Evolutionary conservation across 2,113 vertebrate species (phyloP).

Genomic region (Oenanthe oenanthe): DNA sequence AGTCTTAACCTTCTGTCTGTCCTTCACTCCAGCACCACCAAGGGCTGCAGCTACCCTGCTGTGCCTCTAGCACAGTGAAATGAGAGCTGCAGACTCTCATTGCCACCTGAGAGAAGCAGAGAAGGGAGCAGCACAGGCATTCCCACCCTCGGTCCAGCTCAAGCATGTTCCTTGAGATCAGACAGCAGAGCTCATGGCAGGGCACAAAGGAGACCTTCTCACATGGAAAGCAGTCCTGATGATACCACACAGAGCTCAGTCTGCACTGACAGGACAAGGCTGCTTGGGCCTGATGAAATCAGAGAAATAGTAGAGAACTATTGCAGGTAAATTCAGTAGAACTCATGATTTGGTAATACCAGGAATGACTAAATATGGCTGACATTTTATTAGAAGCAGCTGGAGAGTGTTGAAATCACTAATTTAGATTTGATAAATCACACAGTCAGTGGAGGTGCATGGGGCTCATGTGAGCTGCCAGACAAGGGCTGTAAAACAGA

Average conservation of each 20-base stretch:
- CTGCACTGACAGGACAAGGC: background rate
- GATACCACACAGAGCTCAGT: background rate
- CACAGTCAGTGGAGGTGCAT: background rate
- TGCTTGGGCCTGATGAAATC: background rate
- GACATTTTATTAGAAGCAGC: background rate
- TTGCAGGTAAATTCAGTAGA: background rate
- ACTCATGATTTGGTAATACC: background rate
- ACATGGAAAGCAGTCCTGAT: background rate
- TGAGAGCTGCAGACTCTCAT: background rate
- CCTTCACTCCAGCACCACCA: background rate
- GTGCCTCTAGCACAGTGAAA: rapidly evolving
- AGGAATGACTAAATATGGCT: background rate
- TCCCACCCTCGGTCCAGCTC: background rate
- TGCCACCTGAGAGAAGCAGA: background rate
- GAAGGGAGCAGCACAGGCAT: background rate
- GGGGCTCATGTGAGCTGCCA: background rate
- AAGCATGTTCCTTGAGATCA: background rate
- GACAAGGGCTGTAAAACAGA: background rate
- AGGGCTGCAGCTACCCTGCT: background rate
- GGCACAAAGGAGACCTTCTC: background rate
- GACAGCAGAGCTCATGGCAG: background rate
- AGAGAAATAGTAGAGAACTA: background rate
- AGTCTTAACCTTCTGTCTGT: background rate
- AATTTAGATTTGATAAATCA: background rate
- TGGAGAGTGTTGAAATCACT: background rate